Evolutionary conservation across 2,113 vertebrate genomes (phyloP).

Genomic region (Upupa epops): DNA sequence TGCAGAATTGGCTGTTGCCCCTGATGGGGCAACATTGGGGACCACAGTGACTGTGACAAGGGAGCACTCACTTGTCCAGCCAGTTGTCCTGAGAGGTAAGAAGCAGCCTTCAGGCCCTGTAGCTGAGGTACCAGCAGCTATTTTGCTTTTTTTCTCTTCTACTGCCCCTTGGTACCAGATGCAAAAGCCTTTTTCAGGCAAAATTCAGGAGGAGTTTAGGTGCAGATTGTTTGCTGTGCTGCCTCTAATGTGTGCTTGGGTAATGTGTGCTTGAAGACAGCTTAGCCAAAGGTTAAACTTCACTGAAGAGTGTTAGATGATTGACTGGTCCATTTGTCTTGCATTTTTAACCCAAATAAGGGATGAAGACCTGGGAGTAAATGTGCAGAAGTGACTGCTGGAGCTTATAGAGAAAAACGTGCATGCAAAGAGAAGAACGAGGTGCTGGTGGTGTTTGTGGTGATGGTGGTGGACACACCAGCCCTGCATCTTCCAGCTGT

Average conservation of each 20-base stretch:
- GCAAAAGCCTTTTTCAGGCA: not conserved
- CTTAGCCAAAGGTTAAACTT: not conserved
- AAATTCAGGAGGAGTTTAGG: not conserved
- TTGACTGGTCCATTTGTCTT: not conserved
- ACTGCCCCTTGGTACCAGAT: not conserved
- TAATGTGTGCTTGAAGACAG: not conserved
- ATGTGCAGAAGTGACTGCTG: not conserved
- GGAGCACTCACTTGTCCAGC: not conserved
- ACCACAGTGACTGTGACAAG: not conserved
- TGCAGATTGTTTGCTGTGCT: not conserved
- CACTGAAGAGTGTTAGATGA: not conserved
- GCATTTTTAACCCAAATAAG: not conserved
- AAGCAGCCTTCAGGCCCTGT: not conserved
- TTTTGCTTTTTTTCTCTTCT: not conserved
- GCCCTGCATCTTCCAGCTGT: not conserved
- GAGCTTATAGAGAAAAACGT: not conserved
- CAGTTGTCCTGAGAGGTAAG: not conserved
- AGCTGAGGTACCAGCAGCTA: not conserved
- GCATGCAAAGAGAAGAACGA: not conserved
- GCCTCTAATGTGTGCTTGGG: not conserved
- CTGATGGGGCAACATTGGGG: rapidly evolving
- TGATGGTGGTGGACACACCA: not conserved
- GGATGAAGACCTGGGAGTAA: not conserved
- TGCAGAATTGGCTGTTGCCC: not conserved
- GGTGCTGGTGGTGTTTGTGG: not conserved